phyloP scores from a whole-genome alignment of 2,113 vertebrate species.

The Tursiops truncatus region DNA sequence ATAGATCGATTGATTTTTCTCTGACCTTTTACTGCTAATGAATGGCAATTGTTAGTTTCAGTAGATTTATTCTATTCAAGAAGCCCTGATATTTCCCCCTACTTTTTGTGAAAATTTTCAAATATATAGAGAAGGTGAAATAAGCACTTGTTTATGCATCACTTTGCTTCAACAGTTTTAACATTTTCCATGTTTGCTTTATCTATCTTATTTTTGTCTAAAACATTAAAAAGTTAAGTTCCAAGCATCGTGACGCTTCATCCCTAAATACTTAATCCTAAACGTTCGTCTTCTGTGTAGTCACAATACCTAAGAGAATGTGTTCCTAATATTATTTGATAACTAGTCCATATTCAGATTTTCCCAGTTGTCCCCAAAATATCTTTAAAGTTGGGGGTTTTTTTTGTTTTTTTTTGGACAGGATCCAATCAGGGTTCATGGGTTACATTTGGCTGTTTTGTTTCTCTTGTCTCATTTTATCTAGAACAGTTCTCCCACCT shows the following conservation, averaged over 20 bases:
- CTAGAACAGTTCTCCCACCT: neutral
- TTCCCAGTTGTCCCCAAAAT: neutral
- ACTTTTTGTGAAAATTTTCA: neutral
- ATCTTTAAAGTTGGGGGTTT: neutral
- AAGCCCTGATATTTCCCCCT: neutral
- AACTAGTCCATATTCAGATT: neutral
- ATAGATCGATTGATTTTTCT: neutral
- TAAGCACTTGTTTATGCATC: neutral
- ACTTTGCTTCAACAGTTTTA: neutral
- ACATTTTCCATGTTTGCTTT: slow-evolving; percentile 28
- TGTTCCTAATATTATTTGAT: neutral
- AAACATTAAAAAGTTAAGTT: slow-evolving; percentile 36
- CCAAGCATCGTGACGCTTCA: neutral
- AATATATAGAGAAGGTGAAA: neutral
- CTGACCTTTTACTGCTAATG: neutral
- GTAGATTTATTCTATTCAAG: neutral
- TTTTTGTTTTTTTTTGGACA: neutral
- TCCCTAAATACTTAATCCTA: neutral
- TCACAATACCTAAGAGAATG: neutral
- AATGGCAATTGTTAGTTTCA: neutral
- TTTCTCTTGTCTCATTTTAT: neutral
- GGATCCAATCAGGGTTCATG: neutral
- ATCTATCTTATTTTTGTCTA: neutral
- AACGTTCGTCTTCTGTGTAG: neutral
- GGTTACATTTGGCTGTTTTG: neutral